A percentile compares a stretch with the other conserved stretches of the same genome.
These are phyloP conservation scores for Corella eumyota DNA, from an alignment of 23 tunicate species.

Conservation along the genomic window DNA sequence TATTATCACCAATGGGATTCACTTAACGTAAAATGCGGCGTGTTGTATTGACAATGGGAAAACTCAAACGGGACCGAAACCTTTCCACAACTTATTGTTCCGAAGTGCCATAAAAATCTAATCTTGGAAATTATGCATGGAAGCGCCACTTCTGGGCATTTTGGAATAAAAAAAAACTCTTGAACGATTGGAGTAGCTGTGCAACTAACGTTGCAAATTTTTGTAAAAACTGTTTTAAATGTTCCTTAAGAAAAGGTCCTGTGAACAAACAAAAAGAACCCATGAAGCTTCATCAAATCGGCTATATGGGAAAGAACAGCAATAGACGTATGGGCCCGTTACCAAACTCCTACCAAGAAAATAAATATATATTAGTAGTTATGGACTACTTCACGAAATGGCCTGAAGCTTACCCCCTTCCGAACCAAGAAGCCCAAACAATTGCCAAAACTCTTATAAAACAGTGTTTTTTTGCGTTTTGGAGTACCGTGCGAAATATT, in stretches of 20 bases:
- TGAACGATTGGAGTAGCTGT: neutral
- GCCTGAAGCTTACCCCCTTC: neutral
- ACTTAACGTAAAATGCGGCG: too few species aligned
- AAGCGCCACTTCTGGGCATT: neutral
- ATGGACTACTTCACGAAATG: constrained; percentile 3
- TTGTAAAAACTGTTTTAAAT: neutral
- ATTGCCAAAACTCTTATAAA: neutral
- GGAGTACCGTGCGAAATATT: neutral
- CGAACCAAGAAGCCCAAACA: constrained; percentile 1
- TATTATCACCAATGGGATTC: too few species aligned
- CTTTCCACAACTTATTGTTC: too few species aligned
- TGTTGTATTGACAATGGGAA: too few species aligned
- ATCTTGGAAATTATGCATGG: too few species aligned
- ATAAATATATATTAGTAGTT: constrained; percentile 1
- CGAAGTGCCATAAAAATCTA: too few species aligned
- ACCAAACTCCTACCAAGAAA: neutral
- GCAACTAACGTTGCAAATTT: neutral
- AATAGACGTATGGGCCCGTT: neutral
- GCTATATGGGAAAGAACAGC: neutral
- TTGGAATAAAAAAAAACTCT: neutral
- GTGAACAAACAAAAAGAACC: neutral
- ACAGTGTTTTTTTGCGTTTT: neutral
- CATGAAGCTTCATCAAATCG: neutral
- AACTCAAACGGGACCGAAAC: too few species aligned
- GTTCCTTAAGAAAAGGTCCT: neutral